Base-by-base conservation (phyloP, 1,140 invertebrate genomes). In the Metopolophium dirhodum region DNA sequence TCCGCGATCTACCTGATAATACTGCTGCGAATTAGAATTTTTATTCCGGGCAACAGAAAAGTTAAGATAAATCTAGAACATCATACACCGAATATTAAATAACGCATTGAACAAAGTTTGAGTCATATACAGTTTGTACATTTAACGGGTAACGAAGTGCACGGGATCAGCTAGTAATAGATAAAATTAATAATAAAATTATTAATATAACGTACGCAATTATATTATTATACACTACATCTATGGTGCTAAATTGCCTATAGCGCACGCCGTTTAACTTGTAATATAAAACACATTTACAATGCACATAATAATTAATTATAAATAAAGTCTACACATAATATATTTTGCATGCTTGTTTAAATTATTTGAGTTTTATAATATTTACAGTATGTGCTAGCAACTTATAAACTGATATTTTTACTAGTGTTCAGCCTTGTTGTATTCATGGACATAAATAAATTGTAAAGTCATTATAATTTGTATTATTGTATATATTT, bases 211-310 rank as follows among this genome's bases (percentile, higher is more conserved):
- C 11, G 11, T 30, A 68, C 11, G 57, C 14, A 68, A 68, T 41
- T 41, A 41, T 41, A 41, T 41, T 61, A 61, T 61, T n/a, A 68
- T n/a, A n/a, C 61, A 68, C 30, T 68, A n/a, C 91, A 41, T 86
- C 47, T 1, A 41, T 93, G 91, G 47, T 93, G 91, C 49, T 93
- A 93, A 93, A 93, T 93, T 93, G 91, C 91, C 91, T 93, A 93
- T 85, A 93, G n/a, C 2, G 4, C 11, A 57, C 91, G 91, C 91
- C 90, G 90, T 68, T 91, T 37, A 11, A 90, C 37, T n/a, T 22
- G 11, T 20, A 47, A 41, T 51, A 20, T 51, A 26, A 85, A 85
- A 45, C 7, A 82, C 22, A 45, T 41, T 37, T 85, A 26, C 20
- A 45, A 85, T 3, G 22, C 22, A 11, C 22, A 37, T 41, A 83